Evolutionary conservation across 2,888 invertebrate species (phyloP).

Genomic region (Colletes collaris): DNA sequence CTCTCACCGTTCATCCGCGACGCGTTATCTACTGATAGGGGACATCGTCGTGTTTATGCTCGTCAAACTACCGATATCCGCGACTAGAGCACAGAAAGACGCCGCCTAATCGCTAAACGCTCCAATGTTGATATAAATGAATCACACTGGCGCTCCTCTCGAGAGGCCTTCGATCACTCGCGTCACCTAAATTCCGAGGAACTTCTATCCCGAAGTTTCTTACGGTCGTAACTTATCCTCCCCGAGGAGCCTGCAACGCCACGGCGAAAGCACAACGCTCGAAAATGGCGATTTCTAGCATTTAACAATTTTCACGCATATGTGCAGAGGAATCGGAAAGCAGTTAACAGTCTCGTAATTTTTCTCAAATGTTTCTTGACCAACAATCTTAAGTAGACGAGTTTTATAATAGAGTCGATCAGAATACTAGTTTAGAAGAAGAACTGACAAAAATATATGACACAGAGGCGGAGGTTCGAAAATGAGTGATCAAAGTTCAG

Average conservation of each 20-base stretch:
- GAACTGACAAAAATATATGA: no score
- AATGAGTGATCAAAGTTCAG: no score
- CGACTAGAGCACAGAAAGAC: neutral
- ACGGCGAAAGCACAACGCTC: neutral
- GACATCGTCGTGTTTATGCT: neutral
- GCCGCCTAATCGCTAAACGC: slow-evolving; percentile 56
- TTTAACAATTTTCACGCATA: neutral
- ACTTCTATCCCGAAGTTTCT: slow-evolving; percentile 58
- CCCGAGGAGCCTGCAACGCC: slow-evolving; percentile 37
- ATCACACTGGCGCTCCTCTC: slow-evolving; percentile 62
- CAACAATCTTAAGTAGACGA: no score
- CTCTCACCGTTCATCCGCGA: slow-evolving; percentile 16
- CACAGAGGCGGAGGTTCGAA: no score
- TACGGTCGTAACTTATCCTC: slow-evolving; percentile 60
- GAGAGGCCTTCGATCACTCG: slow-evolving; percentile 60
- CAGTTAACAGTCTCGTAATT: no score
- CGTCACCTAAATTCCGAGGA: slow-evolving; percentile 63
- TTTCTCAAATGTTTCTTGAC: no score
- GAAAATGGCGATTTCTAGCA: no score
- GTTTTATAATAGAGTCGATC: no score
- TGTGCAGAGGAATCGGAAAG: neutral
- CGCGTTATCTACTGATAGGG: slow-evolving; percentile 11
- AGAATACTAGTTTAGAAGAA: no score
- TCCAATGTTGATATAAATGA: slow-evolving; percentile 70
- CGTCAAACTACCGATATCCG: slow-evolving; percentile 15